Base-by-base conservation (phyloP, 2,797 vertebrate genomes). In the Alcedo atthis region DNA sequence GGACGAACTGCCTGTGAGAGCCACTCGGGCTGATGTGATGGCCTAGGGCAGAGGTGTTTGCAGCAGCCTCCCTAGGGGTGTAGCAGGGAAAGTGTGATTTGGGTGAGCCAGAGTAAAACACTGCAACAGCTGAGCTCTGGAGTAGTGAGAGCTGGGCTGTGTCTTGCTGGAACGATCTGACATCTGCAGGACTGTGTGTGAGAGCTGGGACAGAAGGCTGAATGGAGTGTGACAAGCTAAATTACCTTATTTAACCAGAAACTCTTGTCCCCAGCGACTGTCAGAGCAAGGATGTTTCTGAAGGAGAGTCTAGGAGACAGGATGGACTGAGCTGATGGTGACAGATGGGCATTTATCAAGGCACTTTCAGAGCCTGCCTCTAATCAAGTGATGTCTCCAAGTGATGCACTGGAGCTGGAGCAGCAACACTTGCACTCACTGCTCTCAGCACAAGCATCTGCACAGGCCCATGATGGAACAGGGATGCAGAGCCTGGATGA, bases 381-480 rank as follows among this genome's bases (percentile, higher is more conserved):
- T 28, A 15, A 8, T 6, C 0, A 1, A 45, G 40, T 4, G 3
- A 2, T 1, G 2, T n/a, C 35, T 70, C 54, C 43, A 16, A 19
- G 73, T 1, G 1, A 18, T 3, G n/a, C 3, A 5, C 4, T 9
- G 51, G n/a, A 45, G 51, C 51, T 26, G 77, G 71, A 58, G 81
- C 49, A 10, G 46, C 68, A 2, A 5, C 16, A 20, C 49, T 35
- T 6, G 1, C 18, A 6, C 15, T 13, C 10, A 0, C 54, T 5
- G 30, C 67, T 63, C 8, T n/a, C n/a, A 2, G 43, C 71, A 21
- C 21, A 33, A 21, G 37, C 42, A n/a, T 51, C 40, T 8, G 48
- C 8, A 2, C 18, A 1, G 26, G 20, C 25, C 59, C 45, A 5
- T 1, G 0, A 3, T 6, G 28, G 12, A 8, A 17, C 9, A 5